Conservation (phyloP, 2,113 vertebrate species). For the Psilopsiagon aurifrons region DNA sequence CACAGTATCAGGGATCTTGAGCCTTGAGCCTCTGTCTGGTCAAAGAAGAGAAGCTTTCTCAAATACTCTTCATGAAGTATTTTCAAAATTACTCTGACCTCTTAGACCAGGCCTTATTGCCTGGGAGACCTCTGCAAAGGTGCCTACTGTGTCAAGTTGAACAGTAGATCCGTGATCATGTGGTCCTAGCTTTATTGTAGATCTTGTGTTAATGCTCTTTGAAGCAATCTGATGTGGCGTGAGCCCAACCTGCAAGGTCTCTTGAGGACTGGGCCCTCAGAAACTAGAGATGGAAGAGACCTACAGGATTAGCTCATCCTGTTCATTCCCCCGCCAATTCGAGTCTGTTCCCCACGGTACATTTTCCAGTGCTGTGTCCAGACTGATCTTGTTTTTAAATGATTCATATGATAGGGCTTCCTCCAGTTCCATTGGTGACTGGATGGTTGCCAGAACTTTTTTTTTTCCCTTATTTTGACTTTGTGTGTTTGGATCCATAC, state of each 20-base stretch:
- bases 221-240: not conserved
- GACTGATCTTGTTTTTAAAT: slow-evolving; percentile 63
- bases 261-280: slow-evolving; percentile 55
- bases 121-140: not conserved
- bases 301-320: slow-evolving; percentile 65
- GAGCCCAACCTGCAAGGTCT: not conserved
- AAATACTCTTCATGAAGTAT: not conserved
- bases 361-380: slow-evolving; percentile 72
- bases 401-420: slow-evolving; percentile 69
- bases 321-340: slow-evolving; percentile 52
- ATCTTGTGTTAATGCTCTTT: not conserved
- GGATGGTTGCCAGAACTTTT: slow-evolving; percentile 20
- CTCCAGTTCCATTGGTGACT: slow-evolving; percentile 58
- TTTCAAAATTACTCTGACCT: not conserved
- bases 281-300: slow-evolving; percentile 60
- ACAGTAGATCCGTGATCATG: not conserved
- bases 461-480: slow-evolving; percentile 2
- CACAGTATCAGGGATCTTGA: not conserved
- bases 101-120: not conserved
- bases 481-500: slow-evolving; percentile 29
- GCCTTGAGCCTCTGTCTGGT: not conserved
- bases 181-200: not conserved
- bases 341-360: slow-evolving; percentile 59
- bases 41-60: slow-evolving; percentile 15
- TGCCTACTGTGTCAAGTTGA: not conserved